Percentiles rank a stretch among this genome's conserved stretches.
Evolutionary conservation across 2,113 vertebrate genomes (phyloP).

Genomic region (Halcyon senegalensis): DNA sequence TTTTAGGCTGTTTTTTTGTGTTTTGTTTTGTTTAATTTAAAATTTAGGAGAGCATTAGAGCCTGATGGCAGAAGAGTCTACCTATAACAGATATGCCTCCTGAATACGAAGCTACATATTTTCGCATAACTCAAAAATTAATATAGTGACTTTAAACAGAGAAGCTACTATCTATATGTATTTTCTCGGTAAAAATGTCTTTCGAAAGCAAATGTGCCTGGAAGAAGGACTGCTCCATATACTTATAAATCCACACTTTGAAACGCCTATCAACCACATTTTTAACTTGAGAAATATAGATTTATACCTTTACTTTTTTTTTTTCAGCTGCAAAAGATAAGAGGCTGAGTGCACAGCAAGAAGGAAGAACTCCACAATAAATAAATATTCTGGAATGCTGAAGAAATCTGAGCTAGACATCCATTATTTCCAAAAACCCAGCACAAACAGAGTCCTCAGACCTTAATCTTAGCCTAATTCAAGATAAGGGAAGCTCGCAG

Average conservation of each 20-base stretch:
- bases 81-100: not conserved
- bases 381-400: not conserved
- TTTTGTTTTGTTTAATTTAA: not conserved
- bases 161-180: not conserved
- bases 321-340: not conserved
- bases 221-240: not conserved
- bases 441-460: conserved; percentile 22
- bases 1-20: not conserved
- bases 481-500: conserved; percentile 30
- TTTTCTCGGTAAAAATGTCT: not conserved
- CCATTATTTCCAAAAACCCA: conserved; percentile 30
- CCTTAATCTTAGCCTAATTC: conserved; percentile 35
- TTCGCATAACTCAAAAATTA: not conserved
- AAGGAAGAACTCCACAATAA: not conserved
- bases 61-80: not conserved
- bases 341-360: not conserved
- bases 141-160: conserved; percentile 30
- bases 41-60: not conserved
- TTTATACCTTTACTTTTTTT: not conserved
- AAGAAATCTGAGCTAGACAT: not conserved
- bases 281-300: not conserved
- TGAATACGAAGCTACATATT: conserved; percentile 7
- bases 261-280: not conserved
- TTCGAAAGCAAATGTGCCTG: not conserved
- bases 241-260: not conserved